Conservation (phyloP, 2,113 vertebrate species). For the Oxyruncus cristatus region DNA sequence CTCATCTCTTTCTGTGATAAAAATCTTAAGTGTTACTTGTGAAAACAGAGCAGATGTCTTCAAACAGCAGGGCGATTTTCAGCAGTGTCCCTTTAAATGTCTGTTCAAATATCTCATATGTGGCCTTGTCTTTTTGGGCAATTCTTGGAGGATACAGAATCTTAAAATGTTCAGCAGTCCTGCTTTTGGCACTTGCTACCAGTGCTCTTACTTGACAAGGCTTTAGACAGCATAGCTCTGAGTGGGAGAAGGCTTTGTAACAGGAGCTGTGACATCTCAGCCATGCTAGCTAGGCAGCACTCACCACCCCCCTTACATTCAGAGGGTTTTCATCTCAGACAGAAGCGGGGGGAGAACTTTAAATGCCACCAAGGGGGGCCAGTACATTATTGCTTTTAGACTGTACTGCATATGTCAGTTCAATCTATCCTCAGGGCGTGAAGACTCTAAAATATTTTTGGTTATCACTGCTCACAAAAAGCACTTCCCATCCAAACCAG, state of each 20-base stretch:
- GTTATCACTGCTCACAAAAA: background rate
- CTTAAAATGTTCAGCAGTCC: background rate
- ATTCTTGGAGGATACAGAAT: background rate
- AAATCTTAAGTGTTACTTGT: background rate
- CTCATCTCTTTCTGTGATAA: background rate
- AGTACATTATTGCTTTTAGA: background rate
- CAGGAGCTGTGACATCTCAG: slow-evolving; percentile 44
- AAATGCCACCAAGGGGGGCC: background rate
- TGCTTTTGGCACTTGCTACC: slow-evolving; percentile 18
- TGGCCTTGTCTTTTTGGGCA: background rate
- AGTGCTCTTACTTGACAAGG: background rate
- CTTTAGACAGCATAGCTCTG: background rate
- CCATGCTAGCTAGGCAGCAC: slow-evolving; percentile 4
- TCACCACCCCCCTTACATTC: background rate
- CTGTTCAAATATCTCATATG: background rate
- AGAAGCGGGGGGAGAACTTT: background rate
- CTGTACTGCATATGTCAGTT: background rate
- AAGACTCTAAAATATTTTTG: background rate
- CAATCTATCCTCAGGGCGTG: background rate
- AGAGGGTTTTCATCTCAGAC: slow-evolving; percentile 8
- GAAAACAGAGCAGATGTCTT: background rate
- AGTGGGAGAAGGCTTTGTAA: slow-evolving; percentile 58
- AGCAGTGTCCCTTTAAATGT: background rate
- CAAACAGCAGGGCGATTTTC: background rate
- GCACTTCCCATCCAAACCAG: background rate